Conservation (phyloP, 1,140 invertebrate species). For the Drosophila setifemur region DNA sequence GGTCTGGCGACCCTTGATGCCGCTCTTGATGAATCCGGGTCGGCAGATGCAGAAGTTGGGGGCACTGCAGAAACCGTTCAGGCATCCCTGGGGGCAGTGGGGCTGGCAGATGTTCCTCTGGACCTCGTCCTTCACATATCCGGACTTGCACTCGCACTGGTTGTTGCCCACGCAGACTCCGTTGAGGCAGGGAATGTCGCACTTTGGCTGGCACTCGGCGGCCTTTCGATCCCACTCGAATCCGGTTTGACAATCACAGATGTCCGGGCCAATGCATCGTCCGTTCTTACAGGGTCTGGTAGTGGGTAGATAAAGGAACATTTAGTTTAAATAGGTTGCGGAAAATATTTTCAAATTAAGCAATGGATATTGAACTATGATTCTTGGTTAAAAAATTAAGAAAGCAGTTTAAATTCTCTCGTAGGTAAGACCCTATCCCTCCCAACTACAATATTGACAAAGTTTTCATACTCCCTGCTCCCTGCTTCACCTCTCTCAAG, state of each 20-base stretch:
- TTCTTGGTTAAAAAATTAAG: too few species aligned
- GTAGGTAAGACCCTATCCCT: too few species aligned
- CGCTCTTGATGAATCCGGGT: slow-evolving; percentile 85
- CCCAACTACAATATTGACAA: too few species aligned
- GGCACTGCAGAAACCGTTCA: slow-evolving; percentile 85
- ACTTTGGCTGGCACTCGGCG: slow-evolving; percentile 82
- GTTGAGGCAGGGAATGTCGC: slow-evolving; percentile 83
- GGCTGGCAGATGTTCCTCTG: slow-evolving; percentile 84
- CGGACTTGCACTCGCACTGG: slow-evolving; percentile 83
- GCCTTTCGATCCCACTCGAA: slow-evolving; percentile 72
- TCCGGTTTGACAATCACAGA: slow-evolving; percentile 82
- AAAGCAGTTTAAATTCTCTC: too few species aligned
- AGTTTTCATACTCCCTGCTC: too few species aligned
- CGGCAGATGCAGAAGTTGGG: slow-evolving; percentile 85
- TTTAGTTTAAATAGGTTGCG: too few species aligned
- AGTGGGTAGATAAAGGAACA: background rate
- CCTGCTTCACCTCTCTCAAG: too few species aligned
- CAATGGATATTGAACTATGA: too few species aligned
- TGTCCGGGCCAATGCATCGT: slow-evolving; percentile 84
- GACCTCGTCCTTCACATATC: slow-evolving; percentile 82
- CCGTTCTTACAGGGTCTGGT: slow-evolving; percentile 83
- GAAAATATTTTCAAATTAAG: too few species aligned
- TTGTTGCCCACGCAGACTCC: slow-evolving; percentile 83
- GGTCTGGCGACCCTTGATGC: slow-evolving; percentile 86
- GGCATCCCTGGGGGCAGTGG: slow-evolving; percentile 85